Evolutionary conservation across 2,888 invertebrate species (phyloP), one percentile per base, ranked within the genome.

Genomic region (Cheilosia grossa): DNA sequence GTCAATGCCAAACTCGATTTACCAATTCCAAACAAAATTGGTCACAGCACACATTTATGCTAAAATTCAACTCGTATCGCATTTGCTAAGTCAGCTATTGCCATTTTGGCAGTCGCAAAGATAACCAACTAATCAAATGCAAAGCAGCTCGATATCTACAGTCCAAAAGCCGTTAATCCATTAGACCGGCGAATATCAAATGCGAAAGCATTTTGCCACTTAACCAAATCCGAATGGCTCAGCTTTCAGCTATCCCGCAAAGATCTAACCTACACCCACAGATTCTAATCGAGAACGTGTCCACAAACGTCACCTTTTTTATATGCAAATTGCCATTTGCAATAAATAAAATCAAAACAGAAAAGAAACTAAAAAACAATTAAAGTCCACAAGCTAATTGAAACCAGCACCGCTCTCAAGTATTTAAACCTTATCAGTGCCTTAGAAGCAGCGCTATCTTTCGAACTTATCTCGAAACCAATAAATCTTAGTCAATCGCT

Each of bases 401-500:
- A 83, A 80, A 64, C 70, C 83, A 83, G 40, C 74, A 79, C 74
- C 74, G 70, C 74, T 73, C 74, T 73, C 63, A 67, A 72, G 66
- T 54, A 40, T n/a, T n/a, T 37, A 17, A 47, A 30, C 17, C 79
- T 83, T 83, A 83, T 83, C 83, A 80, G 69, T 64, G 69, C 49
- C 44, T 58, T 42, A 42, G 75, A 80, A 69, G 74, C 79, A 66
- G 83, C 47, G 59, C 59, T 80, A 83, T 83, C 83, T 69, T 42
- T 33, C 40, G 2, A 74, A 70, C 58, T 83, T 83, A 83, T 83
- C 83, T 74, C 44, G 64, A 70, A 80, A 42, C 83, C 80, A 79
- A 83, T 83, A 83, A 83, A 83, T 83, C 83, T 83, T 75, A 80
- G 69, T 83, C 83, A 83, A 83, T 83, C 80, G 69, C 64, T 59